A percentile compares a stretch with the other conserved stretches of the same genome.
These are phyloP conservation scores for Muraenolepis orangiensis DNA, from an alignment of 2,797 vertebrate genomes.

Conservation along the genomic window DNA sequence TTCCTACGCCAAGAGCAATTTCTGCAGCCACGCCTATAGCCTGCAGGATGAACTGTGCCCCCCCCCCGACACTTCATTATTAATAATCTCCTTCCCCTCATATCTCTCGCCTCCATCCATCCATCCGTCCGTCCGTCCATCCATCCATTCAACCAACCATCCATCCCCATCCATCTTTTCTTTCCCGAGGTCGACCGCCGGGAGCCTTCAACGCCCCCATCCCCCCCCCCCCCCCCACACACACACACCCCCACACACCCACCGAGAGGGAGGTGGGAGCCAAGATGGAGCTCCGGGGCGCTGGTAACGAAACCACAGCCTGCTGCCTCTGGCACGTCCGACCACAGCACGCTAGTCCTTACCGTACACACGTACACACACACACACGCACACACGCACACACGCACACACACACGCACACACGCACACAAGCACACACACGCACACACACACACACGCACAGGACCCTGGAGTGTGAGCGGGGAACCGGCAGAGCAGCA, in stretches of 20 bases:
- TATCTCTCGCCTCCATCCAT: background rate
- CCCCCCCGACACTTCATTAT: background rate
- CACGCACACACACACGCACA: too few relatives aligned
- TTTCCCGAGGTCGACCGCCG: background rate
- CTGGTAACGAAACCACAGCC: conserved; percentile 30
- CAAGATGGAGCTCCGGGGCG: background rate
- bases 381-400: background rate
- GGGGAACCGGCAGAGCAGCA: conserved; percentile 16
- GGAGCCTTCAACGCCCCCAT: background rate
- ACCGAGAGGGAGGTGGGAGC: background rate
- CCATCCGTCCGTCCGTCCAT: background rate
- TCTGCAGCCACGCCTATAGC: too few relatives aligned
- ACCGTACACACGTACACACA: background rate
- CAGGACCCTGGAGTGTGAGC: too few relatives aligned
- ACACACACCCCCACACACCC: background rate
- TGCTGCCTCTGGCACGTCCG: conserved; percentile 26
- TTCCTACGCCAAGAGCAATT: too few relatives aligned
- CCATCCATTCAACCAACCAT: background rate
- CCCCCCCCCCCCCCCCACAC: too few relatives aligned
- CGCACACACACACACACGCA: too few relatives aligned
- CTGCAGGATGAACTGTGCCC: background rate
- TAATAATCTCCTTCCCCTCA: background rate
- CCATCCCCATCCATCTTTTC: background rate
- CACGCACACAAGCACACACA: background rate
- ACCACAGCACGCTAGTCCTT: conserved; percentile 30